A percentile compares a stretch with the other conserved stretches of the same genome.
phyloP scores from a whole-genome alignment of 2,113 vertebrate species.

The Columba livia region DNA sequence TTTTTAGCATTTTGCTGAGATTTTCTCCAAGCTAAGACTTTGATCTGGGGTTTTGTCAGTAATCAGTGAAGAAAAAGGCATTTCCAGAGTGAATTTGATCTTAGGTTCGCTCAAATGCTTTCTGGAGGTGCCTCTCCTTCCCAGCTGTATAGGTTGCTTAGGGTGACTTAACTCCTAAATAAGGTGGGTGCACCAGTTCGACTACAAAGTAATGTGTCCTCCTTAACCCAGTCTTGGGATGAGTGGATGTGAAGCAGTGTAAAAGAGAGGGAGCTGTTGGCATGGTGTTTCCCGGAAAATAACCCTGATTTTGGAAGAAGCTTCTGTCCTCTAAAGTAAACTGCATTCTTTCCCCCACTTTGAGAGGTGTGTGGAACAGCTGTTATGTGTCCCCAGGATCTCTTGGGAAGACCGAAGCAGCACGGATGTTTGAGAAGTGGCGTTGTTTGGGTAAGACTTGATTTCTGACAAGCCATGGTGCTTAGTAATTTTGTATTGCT shows the following conservation, averaged over 20 bases:
- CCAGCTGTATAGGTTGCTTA: not conserved
- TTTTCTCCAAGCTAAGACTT: not conserved
- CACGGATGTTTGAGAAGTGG: not conserved
- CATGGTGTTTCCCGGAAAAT: not conserved
- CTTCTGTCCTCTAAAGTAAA: not conserved
- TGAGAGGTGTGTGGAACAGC: not conserved
- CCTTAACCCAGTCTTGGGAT: not conserved
- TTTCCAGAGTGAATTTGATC: slow-evolving; percentile 7
- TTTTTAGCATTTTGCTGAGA: slow-evolving; percentile 2
- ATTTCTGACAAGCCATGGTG: not conserved
- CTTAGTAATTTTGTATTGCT: not conserved
- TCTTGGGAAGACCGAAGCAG: not conserved
- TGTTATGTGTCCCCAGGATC: not conserved
- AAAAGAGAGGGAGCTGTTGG: not conserved
- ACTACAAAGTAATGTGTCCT: not conserved
- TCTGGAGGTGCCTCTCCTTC: not conserved
- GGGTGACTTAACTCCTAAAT: slow-evolving; percentile 5
- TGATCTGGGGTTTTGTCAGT: not conserved
- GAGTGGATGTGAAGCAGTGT: not conserved
- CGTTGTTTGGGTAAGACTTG: not conserved
- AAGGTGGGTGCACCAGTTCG: not conserved
- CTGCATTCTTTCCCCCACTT: not conserved
- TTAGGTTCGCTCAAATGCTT: not conserved
- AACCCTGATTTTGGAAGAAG: not conserved
- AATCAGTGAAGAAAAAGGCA: slow-evolving; percentile 8